A percentile compares a stretch with the other conserved stretches of the same genome.
Evolutionary conservation across 2,888 invertebrate genomes (phyloP).

Genomic region (Pristionchus entomophagus): DNA sequence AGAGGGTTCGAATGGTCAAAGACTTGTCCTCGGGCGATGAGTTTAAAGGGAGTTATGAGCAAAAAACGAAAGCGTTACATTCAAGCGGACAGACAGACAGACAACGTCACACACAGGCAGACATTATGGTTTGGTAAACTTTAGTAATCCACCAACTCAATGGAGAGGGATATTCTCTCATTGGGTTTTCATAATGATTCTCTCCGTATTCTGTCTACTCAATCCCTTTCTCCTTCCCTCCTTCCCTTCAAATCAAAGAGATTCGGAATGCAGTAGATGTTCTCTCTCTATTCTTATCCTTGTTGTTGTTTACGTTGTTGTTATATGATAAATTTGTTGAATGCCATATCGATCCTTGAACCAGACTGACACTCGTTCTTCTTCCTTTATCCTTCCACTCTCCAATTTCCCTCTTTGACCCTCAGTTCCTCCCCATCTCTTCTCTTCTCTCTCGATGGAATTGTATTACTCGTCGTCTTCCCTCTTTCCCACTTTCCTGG

Average conservation of each 20-base stretch:
- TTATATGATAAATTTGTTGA: neutral
- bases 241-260: constrained; percentile 26
- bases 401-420: neutral
- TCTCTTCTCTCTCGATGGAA: constrained; percentile 19
- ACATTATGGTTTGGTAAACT: neutral
- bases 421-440: neutral
- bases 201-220: neutral
- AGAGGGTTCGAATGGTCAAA: neutral
- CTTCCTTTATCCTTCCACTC: neutral
- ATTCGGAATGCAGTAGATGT: constrained; percentile 42
- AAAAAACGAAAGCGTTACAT: too few relatives aligned
- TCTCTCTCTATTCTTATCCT: neutral
- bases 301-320: constrained; percentile 29
- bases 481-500: neutral
- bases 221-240: neutral
- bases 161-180: constrained; percentile 13
- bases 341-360: neutral
- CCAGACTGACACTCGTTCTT: neutral
- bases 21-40: neutral
- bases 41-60: too few relatives aligned
- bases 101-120: too few relatives aligned
- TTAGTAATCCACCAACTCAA: neutral
- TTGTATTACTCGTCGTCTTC: neutral
- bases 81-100: too few relatives aligned
- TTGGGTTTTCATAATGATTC: neutral